Percentiles rank a stretch among this genome's conserved stretches.
These are phyloP conservation scores for Erannis defoliaria DNA, from an alignment of 2,888 invertebrate genomes.

Conservation along the genomic window DNA sequence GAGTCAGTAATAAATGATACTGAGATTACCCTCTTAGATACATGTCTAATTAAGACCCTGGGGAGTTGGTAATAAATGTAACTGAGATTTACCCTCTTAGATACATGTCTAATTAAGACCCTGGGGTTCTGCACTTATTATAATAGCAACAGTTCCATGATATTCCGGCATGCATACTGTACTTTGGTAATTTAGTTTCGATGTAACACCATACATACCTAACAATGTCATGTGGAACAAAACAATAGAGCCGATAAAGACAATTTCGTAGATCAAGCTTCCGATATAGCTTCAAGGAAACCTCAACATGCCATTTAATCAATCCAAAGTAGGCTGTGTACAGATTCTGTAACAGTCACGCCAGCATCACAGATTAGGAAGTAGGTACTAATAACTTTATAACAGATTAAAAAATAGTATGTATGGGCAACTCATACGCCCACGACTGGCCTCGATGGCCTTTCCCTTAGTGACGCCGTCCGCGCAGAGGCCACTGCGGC, in stretches of 20 bases:
- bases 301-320: conserved; percentile 52
- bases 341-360: conserved; percentile 11
- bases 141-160: no score
- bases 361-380: conserved; percentile 9
- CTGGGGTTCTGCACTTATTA: no score
- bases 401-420: conserved; percentile 17
- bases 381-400: conserved; percentile 1
- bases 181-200: background rate
- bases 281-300: conserved; percentile 38
- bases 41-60: background rate
- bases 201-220: background rate
- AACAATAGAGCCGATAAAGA: conserved; percentile 27
- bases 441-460: conserved; percentile 60
- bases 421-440: conserved; percentile 44
- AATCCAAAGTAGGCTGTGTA: conserved; percentile 44
- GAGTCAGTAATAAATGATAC: background rate
- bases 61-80: no score
- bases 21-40: background rate
- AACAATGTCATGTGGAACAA: conserved; percentile 7
- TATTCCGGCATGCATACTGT: no score
- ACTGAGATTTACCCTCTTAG: no score
- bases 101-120: no score
- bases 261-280: conserved; percentile 37
- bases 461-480: conserved; percentile 60
- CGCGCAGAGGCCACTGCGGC: conserved; percentile 37